Evolutionary conservation across 2,888 invertebrate genomes (phyloP).

Genomic region (Trissoscelio sp.): DNA sequence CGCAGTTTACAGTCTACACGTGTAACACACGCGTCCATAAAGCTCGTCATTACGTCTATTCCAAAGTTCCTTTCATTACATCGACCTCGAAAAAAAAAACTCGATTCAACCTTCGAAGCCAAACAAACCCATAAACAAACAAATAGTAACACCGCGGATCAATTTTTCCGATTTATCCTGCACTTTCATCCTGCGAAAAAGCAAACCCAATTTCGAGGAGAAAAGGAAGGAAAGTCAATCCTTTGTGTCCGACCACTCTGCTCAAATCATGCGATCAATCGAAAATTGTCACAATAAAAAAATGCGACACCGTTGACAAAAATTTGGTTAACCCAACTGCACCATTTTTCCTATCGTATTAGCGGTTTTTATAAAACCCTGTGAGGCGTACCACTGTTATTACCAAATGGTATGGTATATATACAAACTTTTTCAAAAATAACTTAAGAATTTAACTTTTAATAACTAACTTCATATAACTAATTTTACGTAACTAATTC

Average conservation of each 20-base stretch:
- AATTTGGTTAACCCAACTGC: background rate
- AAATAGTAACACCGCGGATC: conserved; percentile 13
- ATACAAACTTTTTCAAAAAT: too few relatives aligned
- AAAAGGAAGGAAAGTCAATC: conserved; percentile 12
- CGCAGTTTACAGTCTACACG: background rate
- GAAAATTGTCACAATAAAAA: conserved; percentile 8
- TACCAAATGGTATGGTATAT: too few relatives aligned
- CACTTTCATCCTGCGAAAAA: conserved; percentile 31
- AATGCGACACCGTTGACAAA: background rate
- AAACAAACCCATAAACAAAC: conserved; percentile 30
- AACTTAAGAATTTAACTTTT: too few relatives aligned
- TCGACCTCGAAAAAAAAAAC: conserved; percentile 11
- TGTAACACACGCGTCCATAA: background rate
- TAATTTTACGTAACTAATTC: too few relatives aligned
- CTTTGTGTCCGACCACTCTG: conserved; percentile 27
- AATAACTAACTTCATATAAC: too few relatives aligned
- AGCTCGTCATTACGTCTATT: conserved; percentile 3
- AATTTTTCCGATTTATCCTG: conserved; percentile 38
- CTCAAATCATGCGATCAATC: conserved; percentile 27
- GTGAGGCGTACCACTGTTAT: too few relatives aligned
- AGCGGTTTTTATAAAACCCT: too few relatives aligned
- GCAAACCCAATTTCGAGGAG: conserved; percentile 26
- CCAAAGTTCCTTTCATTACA: conserved; percentile 17
- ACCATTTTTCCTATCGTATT: too few relatives aligned
- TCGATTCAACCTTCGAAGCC: conserved; percentile 5